Conservation (phyloP, 2,113 vertebrate species). For the Mus pahari region DNA sequence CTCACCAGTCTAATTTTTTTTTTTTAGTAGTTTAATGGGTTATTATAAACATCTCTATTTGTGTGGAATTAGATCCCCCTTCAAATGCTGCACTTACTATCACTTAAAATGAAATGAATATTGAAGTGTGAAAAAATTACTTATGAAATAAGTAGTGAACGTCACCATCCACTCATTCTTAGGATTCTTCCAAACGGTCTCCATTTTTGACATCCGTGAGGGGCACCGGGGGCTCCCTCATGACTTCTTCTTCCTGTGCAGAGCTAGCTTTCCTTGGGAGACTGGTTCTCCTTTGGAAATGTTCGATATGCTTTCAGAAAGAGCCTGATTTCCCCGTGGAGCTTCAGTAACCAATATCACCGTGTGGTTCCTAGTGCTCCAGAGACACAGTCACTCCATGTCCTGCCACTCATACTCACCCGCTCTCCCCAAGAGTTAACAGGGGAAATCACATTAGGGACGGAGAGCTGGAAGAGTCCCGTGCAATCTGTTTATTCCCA, state of each 20-base stretch:
- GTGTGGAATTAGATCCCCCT: not conserved
- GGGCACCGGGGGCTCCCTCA: not conserved
- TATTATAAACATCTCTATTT: not conserved
- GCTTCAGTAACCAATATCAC: not conserved
- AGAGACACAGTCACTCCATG: not conserved
- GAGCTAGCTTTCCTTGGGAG: not conserved
- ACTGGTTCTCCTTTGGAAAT: not conserved
- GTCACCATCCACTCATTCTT: too few relatives aligned
- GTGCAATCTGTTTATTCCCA: slow-evolving; percentile 75
- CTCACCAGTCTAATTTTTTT: not conserved
- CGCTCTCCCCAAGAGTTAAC: slow-evolving; percentile 57
- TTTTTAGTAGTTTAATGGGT: not conserved
- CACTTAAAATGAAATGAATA: not conserved
- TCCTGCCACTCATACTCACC: slow-evolving; percentile 50
- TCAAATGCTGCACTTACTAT: not conserved
- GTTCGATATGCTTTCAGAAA: not conserved
- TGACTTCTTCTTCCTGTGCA: not conserved
- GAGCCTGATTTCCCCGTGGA: not conserved
- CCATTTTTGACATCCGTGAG: not conserved
- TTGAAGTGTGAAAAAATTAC: not conserved
- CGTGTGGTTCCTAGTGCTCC: not conserved
- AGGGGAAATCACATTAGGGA: slow-evolving; percentile 54
- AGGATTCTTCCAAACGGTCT: not conserved
- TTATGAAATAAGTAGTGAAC: not conserved
- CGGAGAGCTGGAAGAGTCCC: slow-evolving; percentile 44